phyloP scores from a whole-genome alignment of 2,797 vertebrate genomes.

The Acipenser ruthenus region DNA sequence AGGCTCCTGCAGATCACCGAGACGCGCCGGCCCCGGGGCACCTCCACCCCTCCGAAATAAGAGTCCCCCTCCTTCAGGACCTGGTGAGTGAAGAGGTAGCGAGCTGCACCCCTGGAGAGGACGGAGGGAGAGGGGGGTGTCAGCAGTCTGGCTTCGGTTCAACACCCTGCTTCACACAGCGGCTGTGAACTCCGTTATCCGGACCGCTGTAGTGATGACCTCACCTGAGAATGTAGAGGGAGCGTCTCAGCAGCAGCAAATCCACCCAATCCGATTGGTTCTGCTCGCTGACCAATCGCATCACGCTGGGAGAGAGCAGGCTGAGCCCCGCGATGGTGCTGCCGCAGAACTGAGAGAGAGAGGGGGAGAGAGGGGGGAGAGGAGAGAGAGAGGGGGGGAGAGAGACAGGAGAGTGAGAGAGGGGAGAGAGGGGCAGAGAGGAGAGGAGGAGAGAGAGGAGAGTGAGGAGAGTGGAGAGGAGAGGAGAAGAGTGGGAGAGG shows the following conservation, averaged over 20 bases:
- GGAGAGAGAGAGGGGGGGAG: too few relatives aligned
- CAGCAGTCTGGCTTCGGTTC: too few relatives aligned
- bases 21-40: constrained; percentile 69
- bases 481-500: too few relatives aligned
- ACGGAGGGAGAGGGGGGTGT: neutral
- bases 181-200: too few relatives aligned
- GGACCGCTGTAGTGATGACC: neutral
- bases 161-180: neutral
- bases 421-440: too few relatives aligned
- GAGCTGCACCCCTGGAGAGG: constrained; percentile 61
- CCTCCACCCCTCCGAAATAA: constrained; percentile 57
- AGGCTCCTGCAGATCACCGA: constrained; percentile 78
- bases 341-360: constrained; percentile 85
- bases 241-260: constrained; percentile 64
- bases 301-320: constrained; percentile 74
- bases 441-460: too few relatives aligned
- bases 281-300: constrained; percentile 69
- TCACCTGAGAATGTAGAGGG: constrained; percentile 81
- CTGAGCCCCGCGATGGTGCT: constrained; percentile 78
- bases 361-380: too few relatives aligned
- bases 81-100: constrained; percentile 78
- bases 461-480: too few relatives aligned
- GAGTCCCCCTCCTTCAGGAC: constrained; percentile 78
- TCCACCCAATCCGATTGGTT: constrained; percentile 56
- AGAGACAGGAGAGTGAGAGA: too few relatives aligned